Conservation (phyloP, 2,113 vertebrate species). For the Rhinolophus sinicus region DNA sequence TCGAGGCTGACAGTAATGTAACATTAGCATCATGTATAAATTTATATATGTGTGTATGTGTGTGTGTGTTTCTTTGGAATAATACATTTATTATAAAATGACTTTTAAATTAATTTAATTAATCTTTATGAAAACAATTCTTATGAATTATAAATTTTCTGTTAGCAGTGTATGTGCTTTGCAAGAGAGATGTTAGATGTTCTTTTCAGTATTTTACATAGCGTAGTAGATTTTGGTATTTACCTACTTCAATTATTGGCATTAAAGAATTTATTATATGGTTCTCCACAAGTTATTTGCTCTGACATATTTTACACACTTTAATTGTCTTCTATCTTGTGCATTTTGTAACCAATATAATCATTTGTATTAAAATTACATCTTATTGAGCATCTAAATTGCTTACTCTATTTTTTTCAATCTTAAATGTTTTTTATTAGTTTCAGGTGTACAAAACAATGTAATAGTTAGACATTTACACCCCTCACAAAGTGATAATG, state of each 20-base stretch:
- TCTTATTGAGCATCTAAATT: not conserved
- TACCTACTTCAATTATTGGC: not conserved
- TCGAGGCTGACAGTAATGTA: not conserved
- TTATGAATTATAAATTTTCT: slow-evolving; percentile 3
- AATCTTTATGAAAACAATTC: not conserved
- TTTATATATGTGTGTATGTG: not conserved
- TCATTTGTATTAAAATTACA: not conserved
- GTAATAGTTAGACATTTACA: too few species aligned
- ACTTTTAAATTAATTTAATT: slow-evolving; percentile 21
- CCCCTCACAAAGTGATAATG: too few species aligned
- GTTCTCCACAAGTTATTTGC: not conserved
- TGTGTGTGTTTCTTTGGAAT: not conserved
- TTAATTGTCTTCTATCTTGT: not conserved
- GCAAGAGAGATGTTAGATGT: not conserved
- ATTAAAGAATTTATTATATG: not conserved
- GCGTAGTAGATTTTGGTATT: not conserved
- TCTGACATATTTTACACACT: not conserved
- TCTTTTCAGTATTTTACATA: not conserved
- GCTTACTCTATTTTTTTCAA: not conserved
- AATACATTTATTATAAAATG: not conserved
- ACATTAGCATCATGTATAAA: not conserved
- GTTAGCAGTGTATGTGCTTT: not conserved
- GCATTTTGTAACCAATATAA: not conserved
- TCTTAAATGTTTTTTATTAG: too few species aligned
- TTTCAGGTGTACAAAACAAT: too few species aligned